Conservation (phyloP, 2,797 vertebrate genomes). For the Ceyx erithaca region DNA sequence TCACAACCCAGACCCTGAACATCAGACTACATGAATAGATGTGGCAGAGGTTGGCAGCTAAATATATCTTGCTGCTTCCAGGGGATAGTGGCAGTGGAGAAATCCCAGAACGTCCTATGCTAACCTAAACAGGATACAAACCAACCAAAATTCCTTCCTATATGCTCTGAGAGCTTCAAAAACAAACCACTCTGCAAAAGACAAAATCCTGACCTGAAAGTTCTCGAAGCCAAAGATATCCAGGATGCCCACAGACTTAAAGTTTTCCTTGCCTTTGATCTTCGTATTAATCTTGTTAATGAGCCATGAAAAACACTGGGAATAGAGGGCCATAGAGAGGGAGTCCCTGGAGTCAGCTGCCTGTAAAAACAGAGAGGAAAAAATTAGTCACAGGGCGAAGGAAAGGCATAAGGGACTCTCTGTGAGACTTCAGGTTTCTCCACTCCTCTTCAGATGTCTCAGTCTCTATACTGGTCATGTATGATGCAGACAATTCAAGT, state of each 20-base stretch:
- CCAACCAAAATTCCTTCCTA: neutral
- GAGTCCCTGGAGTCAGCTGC: slow-evolving; percentile 91
- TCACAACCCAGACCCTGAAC: neutral
- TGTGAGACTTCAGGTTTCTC: neutral
- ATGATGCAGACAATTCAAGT: neutral
- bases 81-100: neutral
- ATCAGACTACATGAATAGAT: neutral
- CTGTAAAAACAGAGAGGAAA: slow-evolving; percentile 71
- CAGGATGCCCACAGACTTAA: slow-evolving; percentile 93
- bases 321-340: slow-evolving; percentile 91
- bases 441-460: neutral
- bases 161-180: neutral
- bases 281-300: slow-evolving; percentile 90
- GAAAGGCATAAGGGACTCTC: neutral
- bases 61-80: neutral
- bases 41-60: neutral
- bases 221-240: slow-evolving; percentile 96
- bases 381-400: neutral
- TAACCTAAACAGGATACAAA: neutral
- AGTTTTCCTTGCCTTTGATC: slow-evolving; percentile 91
- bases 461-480: neutral
- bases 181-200: neutral
- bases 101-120: neutral
- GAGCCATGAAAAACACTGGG: slow-evolving; percentile 93
- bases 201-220: slow-evolving; percentile 86